These are phyloP conservation scores for Zoanthus sociatus DNA, from an alignment of 92 coral and sea anemone genomes.

Conservation along the genomic window DNA sequence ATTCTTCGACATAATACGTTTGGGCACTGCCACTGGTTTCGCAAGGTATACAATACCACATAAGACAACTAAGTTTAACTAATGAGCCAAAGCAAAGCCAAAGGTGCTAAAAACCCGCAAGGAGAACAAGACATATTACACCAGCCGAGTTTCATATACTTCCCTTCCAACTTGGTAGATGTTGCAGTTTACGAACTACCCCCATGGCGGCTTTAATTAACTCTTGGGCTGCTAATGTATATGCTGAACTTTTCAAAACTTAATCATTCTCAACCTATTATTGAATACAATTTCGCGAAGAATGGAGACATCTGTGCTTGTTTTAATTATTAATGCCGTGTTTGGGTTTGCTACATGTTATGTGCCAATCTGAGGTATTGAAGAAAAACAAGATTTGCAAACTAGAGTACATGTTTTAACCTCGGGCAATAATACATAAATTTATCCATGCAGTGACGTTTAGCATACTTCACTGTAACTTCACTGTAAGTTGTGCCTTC, in stretches of 20 bases:
- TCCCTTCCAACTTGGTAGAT: not conserved
- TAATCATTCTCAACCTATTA: slow-evolving; percentile 50
- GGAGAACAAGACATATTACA: slow-evolving; percentile 15
- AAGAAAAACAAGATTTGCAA: slow-evolving; percentile 29
- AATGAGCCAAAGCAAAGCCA: slow-evolving; percentile 20
- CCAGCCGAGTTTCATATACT: not conserved
- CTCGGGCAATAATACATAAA: slow-evolving; percentile 31
- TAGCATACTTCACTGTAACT: not conserved
- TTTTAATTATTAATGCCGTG: slow-evolving; percentile 82
- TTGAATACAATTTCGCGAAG: slow-evolving; percentile 70
- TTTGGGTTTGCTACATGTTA: slow-evolving; percentile 47
- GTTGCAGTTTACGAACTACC: not conserved
- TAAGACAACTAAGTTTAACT: slow-evolving; percentile 35
- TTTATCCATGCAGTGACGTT: slow-evolving; percentile 28
- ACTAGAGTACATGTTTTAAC: slow-evolving; percentile 16
- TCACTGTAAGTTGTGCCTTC: not conserved
- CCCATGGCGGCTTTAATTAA: slow-evolving; percentile 16
- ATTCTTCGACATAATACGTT: slow-evolving; percentile 15
- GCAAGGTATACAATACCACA: slow-evolving; percentile 1
- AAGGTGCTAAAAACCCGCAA: slow-evolving; percentile 35
- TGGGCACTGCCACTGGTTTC: not conserved
- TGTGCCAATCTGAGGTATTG: slow-evolving; percentile 13
- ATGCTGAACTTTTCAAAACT: slow-evolving; percentile 20
- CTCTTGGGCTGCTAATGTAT: not conserved
- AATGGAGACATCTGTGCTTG: slow-evolving; percentile 74